Evolutionary conservation across 1,140 invertebrate genomes (phyloP), one percentile per base, ranked within the genome.

Genomic region (Drosophila micromelanica): DNA sequence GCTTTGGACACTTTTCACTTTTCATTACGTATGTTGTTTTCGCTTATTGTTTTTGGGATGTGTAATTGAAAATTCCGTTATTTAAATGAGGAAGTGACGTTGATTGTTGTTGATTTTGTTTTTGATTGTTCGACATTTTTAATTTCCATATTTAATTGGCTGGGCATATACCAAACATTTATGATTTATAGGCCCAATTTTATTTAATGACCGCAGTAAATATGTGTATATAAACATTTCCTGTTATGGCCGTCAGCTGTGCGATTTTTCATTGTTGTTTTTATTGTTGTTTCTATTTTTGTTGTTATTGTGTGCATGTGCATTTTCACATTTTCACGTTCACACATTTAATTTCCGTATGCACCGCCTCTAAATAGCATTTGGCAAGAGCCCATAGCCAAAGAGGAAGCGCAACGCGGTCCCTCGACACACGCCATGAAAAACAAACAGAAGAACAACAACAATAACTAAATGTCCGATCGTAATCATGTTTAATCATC

Each of bases 11-110:
- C 27, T 62, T 78, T 89, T 78, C 73, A 73, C 76, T 78, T 89
- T 89, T 78, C 80, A 90, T 81, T 78, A 80, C 65, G 73, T 77
- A 81, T 79, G 79, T 75, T 73, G 63, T 73, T 75, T 62, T 73
- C 20, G 65, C 62, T 69, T 72, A 68, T 80, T 89, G 82, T 87
- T 81, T 72, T 73, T 56, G 23, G 27, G 78, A 82, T 78, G 76
- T 78, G 70, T 89, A 89, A 84, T 89, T 89, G 85, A 78, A 89
- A 89, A 89, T 89, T 89, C 84, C 80, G 80, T 72, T 80, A 87
- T 86, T 89, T 89, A 85, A 89, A 89, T 84, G 85, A 89, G 84
- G 84, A 89, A 89, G 85, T 89, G 84, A 89, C 85, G 85, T 51
- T 80, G 76, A 51, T 40, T 71, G 42, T 38, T 52, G 48, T 69